Evolutionary conservation across 2,888 invertebrate genomes (phyloP), one percentile per base, ranked within the genome.

Genomic region (Polyploca ridens): DNA sequence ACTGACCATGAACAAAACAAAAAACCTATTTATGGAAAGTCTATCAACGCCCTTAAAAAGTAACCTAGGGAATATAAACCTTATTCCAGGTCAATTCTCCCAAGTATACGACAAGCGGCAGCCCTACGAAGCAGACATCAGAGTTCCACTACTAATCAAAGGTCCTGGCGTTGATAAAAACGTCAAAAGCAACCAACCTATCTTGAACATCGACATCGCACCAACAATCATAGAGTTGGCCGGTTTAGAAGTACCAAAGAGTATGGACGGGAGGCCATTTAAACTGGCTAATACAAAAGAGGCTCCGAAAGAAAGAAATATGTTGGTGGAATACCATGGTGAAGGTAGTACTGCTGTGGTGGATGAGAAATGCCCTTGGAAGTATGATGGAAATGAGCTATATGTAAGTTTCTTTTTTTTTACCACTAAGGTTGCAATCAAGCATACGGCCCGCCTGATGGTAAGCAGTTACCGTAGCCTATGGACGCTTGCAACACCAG

Each of bases 51-150:
- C 2, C 27, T 27, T 27, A 1, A 27, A 27, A 1, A 27, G 27
- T 27, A 1, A 10, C 41, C 6, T 41, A 8, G 8, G 11, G n/a
- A 46, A 33, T 16, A 35, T 33, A 38, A 49, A 46, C 58, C 57
- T 58, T 33, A 64, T 70, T 80, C 5, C 84, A 97, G 98, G 98
- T 13, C 98, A 98, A 91, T 98, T 98, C 89, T 96, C 97, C 3
- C 96, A 98, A 90, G 97, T 98, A 0, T 96, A 96, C 90, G 98
- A 99, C 88, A 99, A 99, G 83, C 94, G 98, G 1, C 98, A 98
- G 79, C 97, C 97, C 0, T 99, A 99, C 87, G 98, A 99, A 84
- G 96, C 97, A 0, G 99, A 99, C 82, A 96, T 98, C 58, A 95
- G 96, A 74, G 96, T 99, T 0, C 98, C 98, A 0, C 91, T 99